phyloP scores from a whole-genome alignment of 2,888 invertebrate genomes.

The Cyclophora albipunctata region DNA sequence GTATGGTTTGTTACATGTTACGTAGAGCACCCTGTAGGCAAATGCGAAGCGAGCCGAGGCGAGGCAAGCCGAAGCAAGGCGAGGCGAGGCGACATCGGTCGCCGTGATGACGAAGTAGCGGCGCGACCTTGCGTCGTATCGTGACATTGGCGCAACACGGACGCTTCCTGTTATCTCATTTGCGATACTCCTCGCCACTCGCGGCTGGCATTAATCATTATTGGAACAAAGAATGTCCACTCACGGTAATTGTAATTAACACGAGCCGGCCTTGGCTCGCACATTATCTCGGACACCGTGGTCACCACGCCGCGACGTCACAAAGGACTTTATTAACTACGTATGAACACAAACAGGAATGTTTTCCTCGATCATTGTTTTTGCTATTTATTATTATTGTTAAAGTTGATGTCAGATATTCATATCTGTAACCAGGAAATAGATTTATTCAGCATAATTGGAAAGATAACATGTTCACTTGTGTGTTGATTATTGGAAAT shows the following conservation, averaged over 20 bases:
- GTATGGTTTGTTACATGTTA: no score
- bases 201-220: conserved; percentile 68
- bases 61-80: no score
- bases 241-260: conserved; percentile 73
- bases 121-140: conserved; percentile 46
- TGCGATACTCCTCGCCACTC: conserved; percentile 60
- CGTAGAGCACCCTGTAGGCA: no score
- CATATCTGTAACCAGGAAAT: conserved; percentile 35
- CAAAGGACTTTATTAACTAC: conserved; percentile 54
- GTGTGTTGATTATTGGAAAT: no score
- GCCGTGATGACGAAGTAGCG: conserved; percentile 9
- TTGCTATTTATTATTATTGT: conserved; percentile 43
- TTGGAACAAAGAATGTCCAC: conserved; percentile 75
- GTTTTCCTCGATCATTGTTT: conserved; percentile 62
- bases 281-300: conserved; percentile 51
- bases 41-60: background rate
- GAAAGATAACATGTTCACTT: no score
- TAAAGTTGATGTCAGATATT: conserved; percentile 26
- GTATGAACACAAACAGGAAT: conserved; percentile 46
- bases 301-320: conserved; percentile 50
- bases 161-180: conserved; percentile 72
- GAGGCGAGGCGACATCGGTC: background rate
- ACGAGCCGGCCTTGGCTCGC: conserved; percentile 49
- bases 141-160: conserved; percentile 64
- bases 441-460: conserved; percentile 2